phyloP scores from a whole-genome alignment of 2,797 vertebrate genomes.

The Balearica regulorum region DNA sequence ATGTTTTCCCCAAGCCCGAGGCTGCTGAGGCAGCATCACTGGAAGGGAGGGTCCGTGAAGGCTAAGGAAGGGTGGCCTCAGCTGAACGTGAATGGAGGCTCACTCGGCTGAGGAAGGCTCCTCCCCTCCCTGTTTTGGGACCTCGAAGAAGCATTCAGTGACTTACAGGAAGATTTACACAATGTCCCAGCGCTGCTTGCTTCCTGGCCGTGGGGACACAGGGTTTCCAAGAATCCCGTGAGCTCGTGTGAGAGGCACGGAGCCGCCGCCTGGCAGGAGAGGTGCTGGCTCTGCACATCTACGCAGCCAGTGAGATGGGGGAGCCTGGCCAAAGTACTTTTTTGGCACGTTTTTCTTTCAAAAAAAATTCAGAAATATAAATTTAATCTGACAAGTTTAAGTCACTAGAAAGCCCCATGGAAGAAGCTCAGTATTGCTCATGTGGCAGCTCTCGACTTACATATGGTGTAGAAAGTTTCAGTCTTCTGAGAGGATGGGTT shows the following conservation, averaged over 20 bases:
- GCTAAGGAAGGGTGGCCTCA: not conserved
- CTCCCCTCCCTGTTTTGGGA: not conserved
- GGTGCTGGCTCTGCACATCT: not conserved
- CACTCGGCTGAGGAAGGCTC: not conserved
- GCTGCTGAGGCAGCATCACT: not conserved
- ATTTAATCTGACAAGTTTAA: not conserved
- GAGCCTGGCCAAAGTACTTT: not conserved
- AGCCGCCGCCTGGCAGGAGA: not conserved
- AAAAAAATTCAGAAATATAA: not conserved
- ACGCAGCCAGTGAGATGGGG: not conserved
- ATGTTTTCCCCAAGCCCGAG: not conserved
- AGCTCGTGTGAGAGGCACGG: not conserved
- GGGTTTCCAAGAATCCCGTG: not conserved
- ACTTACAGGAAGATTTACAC: conserved; percentile 14
- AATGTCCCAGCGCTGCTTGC: not conserved
- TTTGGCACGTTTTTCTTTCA: not conserved
- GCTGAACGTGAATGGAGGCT: not conserved
- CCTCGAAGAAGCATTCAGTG: not conserved
- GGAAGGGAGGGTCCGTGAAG: not conserved
- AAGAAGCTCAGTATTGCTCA: not conserved
- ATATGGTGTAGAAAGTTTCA: not conserved
- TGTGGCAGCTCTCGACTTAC: not conserved
- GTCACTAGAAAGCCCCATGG: not conserved
- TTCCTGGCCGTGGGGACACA: not conserved
- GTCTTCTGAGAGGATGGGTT: not conserved